phyloP scores from a whole-genome alignment of 2,797 vertebrate genomes.

The Hippocampus kuda region DNA sequence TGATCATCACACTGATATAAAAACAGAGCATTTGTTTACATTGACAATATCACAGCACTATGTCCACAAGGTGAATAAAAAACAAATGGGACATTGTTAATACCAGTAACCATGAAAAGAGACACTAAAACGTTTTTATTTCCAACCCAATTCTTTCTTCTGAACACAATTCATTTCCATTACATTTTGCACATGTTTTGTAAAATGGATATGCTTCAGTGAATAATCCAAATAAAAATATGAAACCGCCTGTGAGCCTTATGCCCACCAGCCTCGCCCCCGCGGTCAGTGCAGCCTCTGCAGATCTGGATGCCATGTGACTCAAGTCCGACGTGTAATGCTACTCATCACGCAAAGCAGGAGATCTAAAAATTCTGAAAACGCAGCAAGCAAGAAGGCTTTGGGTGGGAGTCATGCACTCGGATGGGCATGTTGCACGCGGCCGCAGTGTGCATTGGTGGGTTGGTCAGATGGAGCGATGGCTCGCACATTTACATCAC shows the following conservation, averaged over 20 bases:
- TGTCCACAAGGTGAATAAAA: slow-evolving; percentile 8
- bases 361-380: no score
- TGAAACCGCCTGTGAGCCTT: not conserved
- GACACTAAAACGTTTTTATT: not conserved
- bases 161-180: no score
- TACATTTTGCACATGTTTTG: not conserved
- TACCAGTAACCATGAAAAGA: not conserved
- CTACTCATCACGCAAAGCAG: not conserved
- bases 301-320: not conserved
- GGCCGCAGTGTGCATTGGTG: not conserved
- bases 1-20: slow-evolving; percentile 17
- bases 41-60: slow-evolving; percentile 12
- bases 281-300: not conserved
- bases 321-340: not conserved
- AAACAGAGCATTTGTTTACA: slow-evolving; percentile 28
- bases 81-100: slow-evolving; percentile 8
- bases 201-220: not conserved
- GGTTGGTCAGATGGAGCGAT: not conserved
- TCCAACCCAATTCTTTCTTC: not conserved
- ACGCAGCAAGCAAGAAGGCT: no score
- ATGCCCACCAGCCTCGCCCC: not conserved
- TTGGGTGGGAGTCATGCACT: no score
- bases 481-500: not conserved
- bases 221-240: not conserved
- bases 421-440: no score